Base-by-base conservation (phyloP, 2,113 vertebrate genomes). In the Pogonocichla stellata region DNA sequence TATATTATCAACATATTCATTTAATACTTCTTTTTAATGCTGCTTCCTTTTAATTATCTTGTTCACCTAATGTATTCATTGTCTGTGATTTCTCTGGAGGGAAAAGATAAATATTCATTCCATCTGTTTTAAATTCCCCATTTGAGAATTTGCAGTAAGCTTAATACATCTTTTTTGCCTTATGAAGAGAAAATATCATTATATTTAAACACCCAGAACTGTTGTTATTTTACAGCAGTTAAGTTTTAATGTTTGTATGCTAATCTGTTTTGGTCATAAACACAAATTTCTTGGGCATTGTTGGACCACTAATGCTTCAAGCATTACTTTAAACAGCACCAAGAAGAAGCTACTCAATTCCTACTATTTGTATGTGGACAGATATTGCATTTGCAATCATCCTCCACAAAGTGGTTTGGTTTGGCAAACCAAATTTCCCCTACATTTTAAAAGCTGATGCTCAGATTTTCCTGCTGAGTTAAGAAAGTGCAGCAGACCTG, bases 141-240 rank as follows among this genome's bases (percentile, higher is more conserved):
- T 92, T 87, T 95, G 79, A 80, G 64, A 96, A 94, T 92, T 74
- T 93, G 33, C 66, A 96, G 61, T 56, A 91, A 96, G 72, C 45
- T 89, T 85, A 77, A 94, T 92, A 92, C 1, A 8, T 74, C 65
- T 95, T 87, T 85, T 36, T 25, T 86, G 69, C 47, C 91, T 96
- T 95, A 94, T 95, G 93, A 97, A 96, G 82, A 67, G 70, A 96
- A 97, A 95, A 70, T 53, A 89, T 65, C 10, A 93, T 92, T 96
- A 67, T 81, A 83, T 74, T 94, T 80, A 83, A 96, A 88, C 54
- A 93, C 84, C 50, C 81, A 89, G 84, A 94, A 86, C 89, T 91
- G 61, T 20, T 93, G 51, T 95, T 95, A 94, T 91, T 96, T 96
- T 93, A 92, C 20, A 95, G 57, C 67, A 96, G 90, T 95, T 97